Conservation (phyloP, 2,888 invertebrate genomes). For the Nowickia ferox region DNA sequence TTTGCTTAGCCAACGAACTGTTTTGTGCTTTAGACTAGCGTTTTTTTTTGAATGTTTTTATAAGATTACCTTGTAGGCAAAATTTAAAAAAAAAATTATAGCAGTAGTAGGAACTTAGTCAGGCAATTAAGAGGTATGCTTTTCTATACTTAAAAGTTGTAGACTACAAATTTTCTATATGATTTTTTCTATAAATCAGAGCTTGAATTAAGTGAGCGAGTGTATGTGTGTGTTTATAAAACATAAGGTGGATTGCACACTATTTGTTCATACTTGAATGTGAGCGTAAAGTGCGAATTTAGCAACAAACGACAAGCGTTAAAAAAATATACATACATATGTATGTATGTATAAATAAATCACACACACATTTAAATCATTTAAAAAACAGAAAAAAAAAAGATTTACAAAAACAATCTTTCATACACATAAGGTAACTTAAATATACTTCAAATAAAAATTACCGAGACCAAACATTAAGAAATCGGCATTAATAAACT, state of each 20-base stretch:
- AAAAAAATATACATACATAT: slow-evolving; percentile 9
- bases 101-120: background rate
- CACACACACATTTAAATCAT: too few species aligned
- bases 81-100: background rate
- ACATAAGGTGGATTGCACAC: slow-evolving; percentile 50
- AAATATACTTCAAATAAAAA: slow-evolving; percentile 52
- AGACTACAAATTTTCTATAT: background rate
- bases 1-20: slow-evolving; percentile 2
- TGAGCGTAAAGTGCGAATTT: slow-evolving; percentile 81
- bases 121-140: slow-evolving; percentile 20
- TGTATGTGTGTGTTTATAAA: background rate
- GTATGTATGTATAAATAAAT: slow-evolving; percentile 30
- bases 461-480: slow-evolving; percentile 66
- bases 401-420: slow-evolving; percentile 27
- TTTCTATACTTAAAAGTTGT: background rate
- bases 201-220: background rate
- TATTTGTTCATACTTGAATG: slow-evolving; percentile 57
- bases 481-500: slow-evolving; percentile 62
- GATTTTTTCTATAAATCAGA: slow-evolving; percentile 9
- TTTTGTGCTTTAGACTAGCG: background rate
- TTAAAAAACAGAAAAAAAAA: too few species aligned
- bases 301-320: slow-evolving; percentile 67
- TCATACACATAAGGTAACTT: slow-evolving; percentile 24
- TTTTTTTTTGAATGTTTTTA: background rate
- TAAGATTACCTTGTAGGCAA: background rate